Base-by-base conservation (phyloP, 1,140 invertebrate species). In the Micrasema minimum region DNA sequence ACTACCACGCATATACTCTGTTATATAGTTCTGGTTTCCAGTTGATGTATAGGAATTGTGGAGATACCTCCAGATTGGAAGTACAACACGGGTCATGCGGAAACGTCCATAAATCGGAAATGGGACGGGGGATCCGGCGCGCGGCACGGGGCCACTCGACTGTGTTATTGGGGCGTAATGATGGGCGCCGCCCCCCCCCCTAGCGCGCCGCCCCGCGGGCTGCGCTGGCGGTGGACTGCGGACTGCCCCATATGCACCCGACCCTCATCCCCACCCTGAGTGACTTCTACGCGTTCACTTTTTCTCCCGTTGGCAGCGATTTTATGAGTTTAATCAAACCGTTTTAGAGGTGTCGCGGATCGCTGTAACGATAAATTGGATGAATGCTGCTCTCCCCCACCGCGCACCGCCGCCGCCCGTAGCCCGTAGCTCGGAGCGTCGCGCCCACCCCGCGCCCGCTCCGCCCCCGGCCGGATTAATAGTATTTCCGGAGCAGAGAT, bases 81-180 rank as follows among this genome's bases (percentile, higher is more conserved):
- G 26, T 31, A 45, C 11, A 45, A 45, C 41, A 16, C 41, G 41
- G 11, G 11, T 16, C 41, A 16, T 16, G 41, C 41, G 41, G 11
- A 11, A 45, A n/a, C 7, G 26, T 2, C 2, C 41, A 16, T 45
- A 31, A 45, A 45, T 12, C 41, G 41, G 41, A 16, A 16, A n/a
- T 2, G 20, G 5, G 48, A 18, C 7, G 48, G 48, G 18, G 6
- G 48, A 23, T 16, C 16, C 2, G 11, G 2, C 11, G 20, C 10
- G 18, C 14, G 22, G 22, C 7, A 7, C 76, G 78, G 75, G 77
- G 14, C 77, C 81, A 80, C 78, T 82, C 78, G 79, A 82, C 77
- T 84, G 81, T 83, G 81, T 82, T 83, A 83, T 84, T 83, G 82
- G 81, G 82, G 81, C 80, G 79, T 80, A 78, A 77, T 77, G 78